These are phyloP conservation scores for Coleophora flavipennella DNA, from an alignment of 2,888 invertebrate species.

Conservation along the genomic window DNA sequence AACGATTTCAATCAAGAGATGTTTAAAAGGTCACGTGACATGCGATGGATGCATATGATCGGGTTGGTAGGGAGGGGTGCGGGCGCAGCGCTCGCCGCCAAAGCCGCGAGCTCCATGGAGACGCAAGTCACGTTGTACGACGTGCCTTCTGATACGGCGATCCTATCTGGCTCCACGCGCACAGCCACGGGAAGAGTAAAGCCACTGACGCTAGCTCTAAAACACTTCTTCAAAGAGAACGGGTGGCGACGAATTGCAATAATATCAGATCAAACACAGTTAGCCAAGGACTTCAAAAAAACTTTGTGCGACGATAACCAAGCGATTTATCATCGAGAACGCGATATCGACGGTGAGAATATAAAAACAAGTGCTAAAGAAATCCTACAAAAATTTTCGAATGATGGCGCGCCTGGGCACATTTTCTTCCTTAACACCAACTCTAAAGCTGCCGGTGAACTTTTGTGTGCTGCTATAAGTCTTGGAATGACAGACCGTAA, in stretches of 20 bases:
- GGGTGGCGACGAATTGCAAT: slow-evolving; percentile 83
- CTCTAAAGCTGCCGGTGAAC: slow-evolving; percentile 71
- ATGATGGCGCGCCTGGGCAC: slow-evolving; percentile 71
- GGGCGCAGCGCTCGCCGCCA: slow-evolving; percentile 4
- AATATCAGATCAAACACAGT: slow-evolving; percentile 71
- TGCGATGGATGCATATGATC: slow-evolving; percentile 6
- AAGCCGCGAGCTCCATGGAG: slow-evolving; percentile 1
- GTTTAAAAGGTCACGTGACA: neutral
- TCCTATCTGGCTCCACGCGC: slow-evolving; percentile 7
- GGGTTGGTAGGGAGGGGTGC: slow-evolving; percentile 18
- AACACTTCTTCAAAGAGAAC: slow-evolving; percentile 14
- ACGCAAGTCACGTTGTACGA: slow-evolving; percentile 18
- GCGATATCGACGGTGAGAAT: neutral
- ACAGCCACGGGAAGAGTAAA: slow-evolving; percentile 14
- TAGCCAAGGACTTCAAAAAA: slow-evolving; percentile 13
- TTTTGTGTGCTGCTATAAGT: slow-evolving; percentile 75
- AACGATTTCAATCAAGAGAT: neutral
- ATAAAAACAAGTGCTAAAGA: neutral
- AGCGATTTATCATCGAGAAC: too few relatives aligned
- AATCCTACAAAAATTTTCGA: slow-evolving; percentile 13
- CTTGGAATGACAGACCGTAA: slow-evolving; percentile 53
- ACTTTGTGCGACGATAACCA: neutral
- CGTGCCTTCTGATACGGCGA: slow-evolving; percentile 4
- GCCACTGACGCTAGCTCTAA: slow-evolving; percentile 16
- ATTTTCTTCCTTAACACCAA: slow-evolving; percentile 88